Base-by-base conservation (phyloP, 2,797 vertebrate genomes). In the Mastacembelus armatus region DNA sequence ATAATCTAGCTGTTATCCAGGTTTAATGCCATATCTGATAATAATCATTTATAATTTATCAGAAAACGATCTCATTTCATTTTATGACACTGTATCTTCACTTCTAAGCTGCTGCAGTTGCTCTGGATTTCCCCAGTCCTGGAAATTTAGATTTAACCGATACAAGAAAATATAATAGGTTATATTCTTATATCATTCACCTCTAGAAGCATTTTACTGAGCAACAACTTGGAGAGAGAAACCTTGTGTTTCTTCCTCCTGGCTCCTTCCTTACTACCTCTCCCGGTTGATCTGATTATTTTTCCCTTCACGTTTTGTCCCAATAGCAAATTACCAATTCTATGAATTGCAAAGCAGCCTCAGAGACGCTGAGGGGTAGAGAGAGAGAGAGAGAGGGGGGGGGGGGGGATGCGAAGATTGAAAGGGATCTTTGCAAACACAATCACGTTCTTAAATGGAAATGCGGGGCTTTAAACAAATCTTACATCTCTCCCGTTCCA, bases 281-380 rank as follows among this genome's bases (percentile, higher is more conserved):
- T 92, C 90, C 90, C 90, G 91, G 92, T 92, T 95, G 92, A 94
- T 94, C 94, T 95, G 94, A 95, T 95, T 95, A 95, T 95, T 95
- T 95, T 95, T 95, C 95, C 92, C 93, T 95, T 94, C 95, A 95
- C 95, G 94, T 95, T 95, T 94, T 95, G 94, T 95, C 95, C 94
- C 94, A 95, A 95, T 94, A 95, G 94, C 95, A 95, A 95, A 95
- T 95, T 95, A 95, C 94, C 95, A 95, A 95, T 95, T 95, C 94
- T 95, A 95, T 95, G 95, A 95, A 95, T 95, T 95, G 95, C 95
- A 95, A 95, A 95, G 94, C 94, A 95, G 95, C 94, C 93, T 94
- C 92, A 81, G 90, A 94, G 93, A 94, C 91, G 93, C 92, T 93
- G 94, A 94, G 93, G 94, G 94, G 90, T 89, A 92, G 90, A 92